Base-by-base conservation (phyloP, 2,113 vertebrate species). In the Clarias macrocephalus region DNA sequence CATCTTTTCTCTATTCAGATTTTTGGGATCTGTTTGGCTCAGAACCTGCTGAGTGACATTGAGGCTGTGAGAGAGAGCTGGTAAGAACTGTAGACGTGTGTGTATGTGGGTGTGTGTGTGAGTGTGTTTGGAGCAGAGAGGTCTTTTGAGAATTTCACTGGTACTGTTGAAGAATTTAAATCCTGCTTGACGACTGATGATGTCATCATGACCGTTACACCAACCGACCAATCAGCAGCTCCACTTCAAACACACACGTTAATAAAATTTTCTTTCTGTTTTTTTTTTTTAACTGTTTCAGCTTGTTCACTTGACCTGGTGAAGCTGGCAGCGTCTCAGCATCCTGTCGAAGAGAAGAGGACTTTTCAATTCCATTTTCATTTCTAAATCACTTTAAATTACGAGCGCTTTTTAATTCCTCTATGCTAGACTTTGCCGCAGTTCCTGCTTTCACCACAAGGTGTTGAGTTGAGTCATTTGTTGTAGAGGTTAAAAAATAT, bases 31-130 rank as follows among this genome's bases (percentile, higher is more conserved):
- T 99, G 98, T 94, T 95, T 99, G 94, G 97, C 98, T 60, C 98
- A 99, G 95, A 99, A 99, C 92, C 94, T 99, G 86, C 97, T 99
- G 91, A 99, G 98, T 85, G 98, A 99, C 93, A 99, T 99, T 68
- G 98, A 99, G 92, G 98, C 98, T 54, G 98, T 99, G 89, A 95
- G 97, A 95, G 98, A 97, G 86, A 99, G 97, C 92, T 99, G 98
- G 98, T 99, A 96, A 92, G 96, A 93, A 77, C 16, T 65, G 13
- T 42, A 23, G 12, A 33, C 1, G 10, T 54, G 37, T 77, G 57
- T 85, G 57, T 75, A 19, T 73, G 52, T 84, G 66, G 37, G n/a
- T 42, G 28, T 73, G 19, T 59, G 19, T 72, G 28, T 42, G 30
- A 9, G 68, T 37, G 66, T 33, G 28, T 33, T 15, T 19, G 68